These are phyloP conservation scores for Montipora foliosa DNA, from an alignment of 64 coral and sea anemone genomes.

Conservation along the genomic window DNA sequence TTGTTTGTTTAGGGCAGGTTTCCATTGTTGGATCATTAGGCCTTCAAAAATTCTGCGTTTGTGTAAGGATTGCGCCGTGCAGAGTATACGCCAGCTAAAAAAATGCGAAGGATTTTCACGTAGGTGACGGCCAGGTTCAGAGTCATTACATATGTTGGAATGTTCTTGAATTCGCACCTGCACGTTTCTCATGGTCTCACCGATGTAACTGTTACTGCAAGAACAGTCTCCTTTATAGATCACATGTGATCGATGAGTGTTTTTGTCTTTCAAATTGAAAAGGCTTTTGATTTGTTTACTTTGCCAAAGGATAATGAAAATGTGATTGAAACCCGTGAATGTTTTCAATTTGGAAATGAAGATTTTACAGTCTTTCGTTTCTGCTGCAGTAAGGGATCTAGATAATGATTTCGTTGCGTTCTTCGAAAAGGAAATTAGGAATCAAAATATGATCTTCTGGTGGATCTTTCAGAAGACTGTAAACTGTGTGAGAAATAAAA, in stretches of 20 bases:
- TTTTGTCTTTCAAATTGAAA: no score
- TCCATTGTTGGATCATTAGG: no score
- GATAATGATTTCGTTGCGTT: neutral
- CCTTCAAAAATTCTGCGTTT: no score
- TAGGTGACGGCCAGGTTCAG: no score
- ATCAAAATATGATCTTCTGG: neutral
- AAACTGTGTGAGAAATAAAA: slow-evolving; percentile 8
- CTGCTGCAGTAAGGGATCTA: slow-evolving; percentile 2
- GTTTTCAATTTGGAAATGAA: neutral
- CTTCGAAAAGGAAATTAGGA: no score
- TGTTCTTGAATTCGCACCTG: no score
- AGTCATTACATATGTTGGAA: no score
- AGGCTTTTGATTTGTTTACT: neutral
- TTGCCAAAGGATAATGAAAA: neutral
- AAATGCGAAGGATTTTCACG: no score
- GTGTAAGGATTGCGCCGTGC: no score
- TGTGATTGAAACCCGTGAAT: neutral
- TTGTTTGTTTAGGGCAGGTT: no score
- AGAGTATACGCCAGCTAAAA: no score
- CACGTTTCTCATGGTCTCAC: no score
- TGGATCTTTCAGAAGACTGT: slow-evolving; percentile 20
- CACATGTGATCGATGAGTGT: neutral
- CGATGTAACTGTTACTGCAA: neutral
- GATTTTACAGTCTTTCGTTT: neutral
- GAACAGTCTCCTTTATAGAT: neutral